Conservation (phyloP, 2,888 invertebrate genomes). For the Drosophila histrio region DNA sequence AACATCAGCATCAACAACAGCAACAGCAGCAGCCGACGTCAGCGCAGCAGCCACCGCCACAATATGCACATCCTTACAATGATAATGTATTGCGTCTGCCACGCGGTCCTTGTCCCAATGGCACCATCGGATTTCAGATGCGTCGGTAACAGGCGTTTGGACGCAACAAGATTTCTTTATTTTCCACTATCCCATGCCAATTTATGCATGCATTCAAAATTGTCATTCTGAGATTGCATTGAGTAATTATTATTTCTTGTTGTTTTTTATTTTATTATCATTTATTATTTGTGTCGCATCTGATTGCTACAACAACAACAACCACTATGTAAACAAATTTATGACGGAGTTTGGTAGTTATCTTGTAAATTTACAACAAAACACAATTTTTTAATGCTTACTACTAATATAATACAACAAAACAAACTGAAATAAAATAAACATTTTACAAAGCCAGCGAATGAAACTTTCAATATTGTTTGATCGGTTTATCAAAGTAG, state of each 20-base stretch:
- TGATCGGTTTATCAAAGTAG: not conserved
- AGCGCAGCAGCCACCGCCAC: conserved; percentile 37
- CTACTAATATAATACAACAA: conserved; percentile 54
- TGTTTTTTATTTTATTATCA: conserved; percentile 31
- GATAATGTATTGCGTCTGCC: conserved; percentile 88
- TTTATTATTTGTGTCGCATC: conserved; percentile 26
- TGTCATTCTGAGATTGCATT: conserved; percentile 48
- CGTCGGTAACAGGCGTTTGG: conserved; percentile 85
- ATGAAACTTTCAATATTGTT: not conserved
- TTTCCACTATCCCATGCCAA: conserved; percentile 39
- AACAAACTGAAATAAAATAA: conserved; percentile 44
- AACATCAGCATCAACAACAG: conserved; percentile 49
- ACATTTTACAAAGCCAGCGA: conserved; percentile 43
- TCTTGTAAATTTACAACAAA: conserved; percentile 68
- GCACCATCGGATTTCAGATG: conserved; percentile 88
- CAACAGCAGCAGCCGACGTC: conserved; percentile 39
- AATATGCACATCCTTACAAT: conserved; percentile 61
- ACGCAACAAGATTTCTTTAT: conserved; percentile 10
- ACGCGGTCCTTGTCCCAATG: conserved; percentile 92
- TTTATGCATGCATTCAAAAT: conserved; percentile 42
- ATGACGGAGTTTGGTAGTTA: conserved; percentile 73
- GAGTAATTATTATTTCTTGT: conserved; percentile 28
- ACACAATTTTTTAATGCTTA: conserved; percentile 69
- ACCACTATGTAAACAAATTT: conserved; percentile 54
- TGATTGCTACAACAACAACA: conserved; percentile 21